Percentiles rank a stretch among this genome's conserved stretches.
phyloP scores from a whole-genome alignment of 2,113 vertebrate species.

The Sceloporus undulatus region DNA sequence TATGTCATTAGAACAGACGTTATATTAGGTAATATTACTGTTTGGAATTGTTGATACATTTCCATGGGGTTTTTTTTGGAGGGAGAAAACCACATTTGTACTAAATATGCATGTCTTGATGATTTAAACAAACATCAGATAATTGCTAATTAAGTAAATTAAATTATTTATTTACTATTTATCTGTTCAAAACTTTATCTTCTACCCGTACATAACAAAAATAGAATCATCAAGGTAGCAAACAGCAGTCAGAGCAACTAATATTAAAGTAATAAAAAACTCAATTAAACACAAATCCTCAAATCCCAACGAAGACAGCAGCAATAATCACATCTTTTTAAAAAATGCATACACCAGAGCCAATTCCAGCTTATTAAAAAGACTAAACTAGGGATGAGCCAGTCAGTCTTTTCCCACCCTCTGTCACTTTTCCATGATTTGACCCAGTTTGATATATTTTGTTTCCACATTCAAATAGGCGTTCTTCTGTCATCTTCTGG shows the following conservation, averaged over 20 bases:
- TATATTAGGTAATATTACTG: not conserved
- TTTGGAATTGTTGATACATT: not conserved
- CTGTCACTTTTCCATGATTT: too few species aligned
- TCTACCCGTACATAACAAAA: not conserved
- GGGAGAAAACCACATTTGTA: not conserved
- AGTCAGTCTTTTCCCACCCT: too few species aligned
- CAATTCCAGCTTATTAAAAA: too few species aligned
- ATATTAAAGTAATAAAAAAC: conserved; percentile 17
- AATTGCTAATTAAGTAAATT: not conserved
- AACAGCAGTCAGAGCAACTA: conserved; percentile 5
- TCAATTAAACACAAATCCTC: conserved; percentile 11
- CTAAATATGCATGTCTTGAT: not conserved
- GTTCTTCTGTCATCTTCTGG: too few species aligned
- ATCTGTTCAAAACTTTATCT: conserved; percentile 12
- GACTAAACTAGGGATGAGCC: too few species aligned
- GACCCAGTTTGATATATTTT: too few species aligned
- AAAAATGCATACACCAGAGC: too few species aligned
- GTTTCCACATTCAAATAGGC: too few species aligned
- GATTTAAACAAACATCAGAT: not conserved
- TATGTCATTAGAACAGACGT: not conserved
- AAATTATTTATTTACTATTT: not conserved
- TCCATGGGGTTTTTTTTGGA: not conserved
- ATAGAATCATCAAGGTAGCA: not conserved
- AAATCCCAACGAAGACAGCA: not conserved
- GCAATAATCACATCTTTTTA: too few species aligned